Conservation (phyloP, 2,113 vertebrate species). For the Pleuronectes platessa region DNA sequence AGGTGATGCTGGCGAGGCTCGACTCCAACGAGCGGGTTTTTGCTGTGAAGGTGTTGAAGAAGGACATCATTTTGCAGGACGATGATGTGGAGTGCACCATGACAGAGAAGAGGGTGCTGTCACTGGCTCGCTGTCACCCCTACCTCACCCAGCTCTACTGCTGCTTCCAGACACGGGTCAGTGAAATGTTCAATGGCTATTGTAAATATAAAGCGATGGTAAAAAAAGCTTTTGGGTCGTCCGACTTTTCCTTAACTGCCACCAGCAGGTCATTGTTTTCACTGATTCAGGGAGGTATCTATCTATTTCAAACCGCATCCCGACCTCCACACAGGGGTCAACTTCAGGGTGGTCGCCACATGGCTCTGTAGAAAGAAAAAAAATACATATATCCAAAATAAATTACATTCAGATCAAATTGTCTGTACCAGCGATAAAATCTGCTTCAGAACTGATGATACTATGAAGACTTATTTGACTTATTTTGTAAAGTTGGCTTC, state of each 20-base stretch:
- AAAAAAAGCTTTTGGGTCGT: too few relatives aligned
- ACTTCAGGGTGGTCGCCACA: too few relatives aligned
- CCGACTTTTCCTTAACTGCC: background rate
- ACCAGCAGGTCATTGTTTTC: background rate
- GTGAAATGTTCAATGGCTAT: conserved; percentile 40
- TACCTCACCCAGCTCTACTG: conserved; percentile 98
- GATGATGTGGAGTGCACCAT: conserved; percentile 98
- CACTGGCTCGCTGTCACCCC: conserved; percentile 90
- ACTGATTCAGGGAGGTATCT: background rate
- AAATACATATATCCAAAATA: too few relatives aligned
- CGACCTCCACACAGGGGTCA: too few relatives aligned
- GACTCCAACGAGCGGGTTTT: conserved; percentile 88
- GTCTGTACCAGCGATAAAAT: too few relatives aligned
- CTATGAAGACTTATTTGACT: too few relatives aligned
- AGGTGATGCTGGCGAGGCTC: conserved; percentile 96
- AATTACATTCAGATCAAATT: too few relatives aligned
- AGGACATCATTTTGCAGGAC: conserved; percentile 97
- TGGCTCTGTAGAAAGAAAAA: too few relatives aligned
- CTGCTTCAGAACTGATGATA: too few relatives aligned
- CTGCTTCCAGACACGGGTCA: conserved; percentile 95
- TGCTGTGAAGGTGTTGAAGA: conserved; percentile 96
- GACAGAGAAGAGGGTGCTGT: conserved; percentile 95
- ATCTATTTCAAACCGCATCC: too few relatives aligned
- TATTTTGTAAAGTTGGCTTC: too few relatives aligned
- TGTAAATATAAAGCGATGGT: background rate